A percentile compares a stretch with the other conserved stretches of the same genome.
Evolutionary conservation across 2,113 vertebrate genomes (phyloP).

Genomic region (Sciurus niger): DNA sequence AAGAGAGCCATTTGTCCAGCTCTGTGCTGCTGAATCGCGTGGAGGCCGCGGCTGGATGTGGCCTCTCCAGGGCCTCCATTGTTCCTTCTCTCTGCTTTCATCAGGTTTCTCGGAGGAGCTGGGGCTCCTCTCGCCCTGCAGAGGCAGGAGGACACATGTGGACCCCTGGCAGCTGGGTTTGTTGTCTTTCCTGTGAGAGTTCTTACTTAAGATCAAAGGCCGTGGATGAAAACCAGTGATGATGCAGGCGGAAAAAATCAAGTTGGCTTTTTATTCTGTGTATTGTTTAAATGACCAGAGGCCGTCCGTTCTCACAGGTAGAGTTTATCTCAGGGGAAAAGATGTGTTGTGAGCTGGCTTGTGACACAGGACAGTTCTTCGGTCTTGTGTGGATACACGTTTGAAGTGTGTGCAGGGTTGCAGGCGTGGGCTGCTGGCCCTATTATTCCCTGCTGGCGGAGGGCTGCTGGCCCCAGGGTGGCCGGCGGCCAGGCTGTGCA

Average conservation of each 20-base stretch:
- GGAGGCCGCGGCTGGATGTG: accelerated
- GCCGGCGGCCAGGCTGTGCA: accelerated
- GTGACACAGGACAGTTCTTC: accelerated
- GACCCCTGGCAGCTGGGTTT: not conserved
- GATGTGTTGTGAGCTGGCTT: accelerated
- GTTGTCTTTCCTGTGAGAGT: not conserved
- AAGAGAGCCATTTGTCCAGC: not conserved
- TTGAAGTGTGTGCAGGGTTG: accelerated
- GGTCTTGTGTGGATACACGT: accelerated
- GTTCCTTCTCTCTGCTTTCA: accelerated
- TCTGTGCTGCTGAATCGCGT: not conserved
- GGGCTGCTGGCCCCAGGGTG: accelerated
- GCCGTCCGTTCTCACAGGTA: no score
- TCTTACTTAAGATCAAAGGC: not conserved
- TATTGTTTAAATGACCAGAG: accelerated
- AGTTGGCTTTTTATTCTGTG: accelerated
- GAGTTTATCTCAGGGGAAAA: not conserved
- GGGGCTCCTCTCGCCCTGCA: accelerated
- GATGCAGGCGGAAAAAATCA: not conserved
- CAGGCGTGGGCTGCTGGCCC: accelerated
- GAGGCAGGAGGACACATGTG: not conserved
- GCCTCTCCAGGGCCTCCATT: not conserved
- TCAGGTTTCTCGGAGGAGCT: accelerated
- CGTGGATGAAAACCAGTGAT: accelerated
- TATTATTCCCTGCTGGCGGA: accelerated